Evolutionary conservation across 2,888 invertebrate species (phyloP).

Genomic region (Plebejus argus): DNA sequence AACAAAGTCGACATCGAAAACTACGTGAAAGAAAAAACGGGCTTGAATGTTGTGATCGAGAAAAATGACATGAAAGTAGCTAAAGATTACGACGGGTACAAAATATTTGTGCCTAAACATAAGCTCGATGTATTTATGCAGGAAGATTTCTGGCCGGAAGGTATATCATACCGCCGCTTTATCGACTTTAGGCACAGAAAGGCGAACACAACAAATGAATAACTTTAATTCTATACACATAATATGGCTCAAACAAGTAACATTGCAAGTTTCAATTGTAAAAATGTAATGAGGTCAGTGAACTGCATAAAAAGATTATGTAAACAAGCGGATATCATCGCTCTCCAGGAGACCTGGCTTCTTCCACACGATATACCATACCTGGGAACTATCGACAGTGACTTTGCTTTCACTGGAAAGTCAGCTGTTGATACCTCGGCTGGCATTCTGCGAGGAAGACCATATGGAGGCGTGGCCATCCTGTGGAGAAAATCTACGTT

Average conservation of each 20-base stretch:
- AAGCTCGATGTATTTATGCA: neutral
- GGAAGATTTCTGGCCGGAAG: neutral
- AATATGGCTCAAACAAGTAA: neutral
- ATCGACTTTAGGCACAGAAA: neutral
- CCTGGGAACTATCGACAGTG: neutral
- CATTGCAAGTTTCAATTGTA: constrained; percentile 5
- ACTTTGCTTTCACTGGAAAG: constrained; percentile 3
- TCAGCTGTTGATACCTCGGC: neutral
- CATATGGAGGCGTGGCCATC: neutral
- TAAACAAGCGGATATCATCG: neutral
- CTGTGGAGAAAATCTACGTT: constrained; percentile 4
- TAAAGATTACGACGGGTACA: neutral
- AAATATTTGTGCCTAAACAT: constrained; percentile 11
- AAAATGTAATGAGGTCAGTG: neutral
- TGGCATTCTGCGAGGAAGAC: neutral
- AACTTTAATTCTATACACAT: neutral
- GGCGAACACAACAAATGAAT: neutral
- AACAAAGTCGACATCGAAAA: neutral
- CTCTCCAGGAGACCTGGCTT: constrained; percentile 5
- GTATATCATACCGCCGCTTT: constrained; percentile 5
- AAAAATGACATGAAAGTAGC: neutral
- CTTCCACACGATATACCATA: constrained; percentile 1
- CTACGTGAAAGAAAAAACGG: constrained; percentile 3
- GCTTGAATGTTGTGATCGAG: neutral
- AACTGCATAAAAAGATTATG: neutral